These are phyloP conservation scores for Leptopilina clavipes DNA, from an alignment of 1,140 invertebrate species.

Conservation along the genomic window DNA sequence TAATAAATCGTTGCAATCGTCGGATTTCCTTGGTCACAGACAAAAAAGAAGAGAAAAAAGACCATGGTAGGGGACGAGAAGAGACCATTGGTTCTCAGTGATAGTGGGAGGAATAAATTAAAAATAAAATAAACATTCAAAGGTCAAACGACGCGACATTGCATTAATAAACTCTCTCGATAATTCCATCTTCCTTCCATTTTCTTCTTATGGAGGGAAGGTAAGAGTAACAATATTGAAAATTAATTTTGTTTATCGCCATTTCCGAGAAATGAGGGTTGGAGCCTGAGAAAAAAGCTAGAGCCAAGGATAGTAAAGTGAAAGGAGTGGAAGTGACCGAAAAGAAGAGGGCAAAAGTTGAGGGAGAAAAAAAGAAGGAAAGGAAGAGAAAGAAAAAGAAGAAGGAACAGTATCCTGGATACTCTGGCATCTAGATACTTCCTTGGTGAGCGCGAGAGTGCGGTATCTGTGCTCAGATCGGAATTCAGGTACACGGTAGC, in stretches of 20 bases:
- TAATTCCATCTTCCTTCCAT: constrained; percentile 18
- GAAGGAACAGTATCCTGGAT: constrained; percentile 67
- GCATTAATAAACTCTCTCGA: constrained; percentile 57
- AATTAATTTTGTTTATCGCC: no score
- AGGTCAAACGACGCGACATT: constrained; percentile 57
- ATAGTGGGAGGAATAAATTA: constrained; percentile 61
- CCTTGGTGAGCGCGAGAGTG: constrained; percentile 60
- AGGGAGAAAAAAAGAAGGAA: constrained; percentile 26
- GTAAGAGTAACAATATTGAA: no score
- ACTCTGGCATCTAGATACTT: constrained; percentile 69
- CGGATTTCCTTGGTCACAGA: constrained; percentile 31
- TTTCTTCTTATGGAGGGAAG: constrained; percentile 28
- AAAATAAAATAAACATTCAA: constrained; percentile 61
- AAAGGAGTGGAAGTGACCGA: constrained; percentile 17
- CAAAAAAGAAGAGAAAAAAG: constrained; percentile 35
- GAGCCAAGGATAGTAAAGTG: neutral
- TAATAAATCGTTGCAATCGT: constrained; percentile 67
- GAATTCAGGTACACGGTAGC: constrained; percentile 75
- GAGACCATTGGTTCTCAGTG: constrained; percentile 38
- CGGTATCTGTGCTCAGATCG: constrained; percentile 72
- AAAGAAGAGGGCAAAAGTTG: constrained; percentile 38
- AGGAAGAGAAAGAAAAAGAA: constrained; percentile 45
- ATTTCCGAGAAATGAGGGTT: no score
- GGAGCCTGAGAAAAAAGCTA: no score
- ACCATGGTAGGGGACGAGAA: constrained; percentile 37